phyloP scores from a whole-genome alignment of 2,888 invertebrate genomes.

The Leptopterna dolabrata region DNA sequence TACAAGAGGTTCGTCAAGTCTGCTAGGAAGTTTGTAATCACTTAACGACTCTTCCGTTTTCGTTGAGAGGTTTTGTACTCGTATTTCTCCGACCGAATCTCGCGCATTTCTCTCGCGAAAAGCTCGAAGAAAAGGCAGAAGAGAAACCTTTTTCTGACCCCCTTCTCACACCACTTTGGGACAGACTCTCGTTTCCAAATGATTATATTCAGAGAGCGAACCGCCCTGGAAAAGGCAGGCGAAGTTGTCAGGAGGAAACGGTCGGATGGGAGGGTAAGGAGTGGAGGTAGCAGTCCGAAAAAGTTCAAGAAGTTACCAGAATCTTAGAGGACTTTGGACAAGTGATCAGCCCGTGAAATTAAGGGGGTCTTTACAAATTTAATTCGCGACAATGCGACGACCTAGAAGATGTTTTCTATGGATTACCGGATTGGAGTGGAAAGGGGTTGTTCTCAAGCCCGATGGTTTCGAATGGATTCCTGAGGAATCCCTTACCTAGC shows the following conservation, averaged over 20 bases:
- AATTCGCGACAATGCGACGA: neutral
- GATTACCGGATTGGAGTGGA: no score
- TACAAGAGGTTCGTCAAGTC: constrained; percentile 24
- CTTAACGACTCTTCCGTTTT: constrained; percentile 8
- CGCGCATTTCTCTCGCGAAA: neutral
- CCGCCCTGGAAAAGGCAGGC: neutral
- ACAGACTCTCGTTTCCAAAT: neutral
- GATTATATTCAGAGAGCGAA: neutral
- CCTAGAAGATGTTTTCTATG: neutral
- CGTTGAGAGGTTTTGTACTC: constrained; percentile 6
- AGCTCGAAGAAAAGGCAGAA: neutral
- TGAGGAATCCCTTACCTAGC: no score
- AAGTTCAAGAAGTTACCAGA: neutral
- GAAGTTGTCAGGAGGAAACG: neutral
- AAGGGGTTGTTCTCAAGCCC: no score
- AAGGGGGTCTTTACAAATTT: neutral
- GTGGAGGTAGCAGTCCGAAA: neutral
- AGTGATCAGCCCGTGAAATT: neutral
- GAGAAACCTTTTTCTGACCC: neutral
- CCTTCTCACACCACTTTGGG: neutral
- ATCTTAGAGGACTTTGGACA: neutral
- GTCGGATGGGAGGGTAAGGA: no score
- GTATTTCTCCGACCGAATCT: constrained; percentile 3
- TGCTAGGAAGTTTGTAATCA: constrained; percentile 41
- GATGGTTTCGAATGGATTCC: no score